phyloP scores from a whole-genome alignment of 2,113 vertebrate species.

The Lichenostomus cassidix region DNA sequence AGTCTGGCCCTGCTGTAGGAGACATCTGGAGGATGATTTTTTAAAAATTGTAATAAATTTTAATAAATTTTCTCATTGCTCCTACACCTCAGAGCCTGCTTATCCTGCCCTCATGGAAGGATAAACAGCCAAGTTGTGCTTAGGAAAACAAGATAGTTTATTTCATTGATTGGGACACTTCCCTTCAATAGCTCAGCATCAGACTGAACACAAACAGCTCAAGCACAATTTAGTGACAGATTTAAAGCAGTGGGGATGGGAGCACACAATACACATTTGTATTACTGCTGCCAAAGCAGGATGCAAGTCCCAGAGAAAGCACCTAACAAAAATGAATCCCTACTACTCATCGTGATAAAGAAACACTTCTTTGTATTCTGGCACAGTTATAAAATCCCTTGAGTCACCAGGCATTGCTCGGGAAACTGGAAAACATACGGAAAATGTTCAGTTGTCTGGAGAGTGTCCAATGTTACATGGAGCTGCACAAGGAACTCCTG shows the following conservation, averaged over 20 bases:
- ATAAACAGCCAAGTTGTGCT: not conserved
- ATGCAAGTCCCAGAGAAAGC: not conserved
- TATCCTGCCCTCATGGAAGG: not conserved
- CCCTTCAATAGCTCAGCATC: not conserved
- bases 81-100: not conserved
- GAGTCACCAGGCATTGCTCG: not conserved
- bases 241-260: not conserved
- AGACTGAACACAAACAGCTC: not conserved
- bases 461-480: not conserved
- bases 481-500: not conserved
- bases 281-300: not conserved
- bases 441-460: not conserved
- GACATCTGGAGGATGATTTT: not conserved
- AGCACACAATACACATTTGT: not conserved
- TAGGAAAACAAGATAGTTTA: not conserved
- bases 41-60: no score
- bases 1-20: not conserved
- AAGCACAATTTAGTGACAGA: not conserved
- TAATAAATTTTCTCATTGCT: not conserved
- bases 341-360: not conserved
- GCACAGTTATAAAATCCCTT: not conserved
- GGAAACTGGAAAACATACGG: not conserved
- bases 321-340: not conserved
- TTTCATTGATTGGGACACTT: not conserved
- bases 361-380: not conserved